phyloP scores from a whole-genome alignment of 2,888 invertebrate genomes.

The Schizaphis graminum region DNA sequence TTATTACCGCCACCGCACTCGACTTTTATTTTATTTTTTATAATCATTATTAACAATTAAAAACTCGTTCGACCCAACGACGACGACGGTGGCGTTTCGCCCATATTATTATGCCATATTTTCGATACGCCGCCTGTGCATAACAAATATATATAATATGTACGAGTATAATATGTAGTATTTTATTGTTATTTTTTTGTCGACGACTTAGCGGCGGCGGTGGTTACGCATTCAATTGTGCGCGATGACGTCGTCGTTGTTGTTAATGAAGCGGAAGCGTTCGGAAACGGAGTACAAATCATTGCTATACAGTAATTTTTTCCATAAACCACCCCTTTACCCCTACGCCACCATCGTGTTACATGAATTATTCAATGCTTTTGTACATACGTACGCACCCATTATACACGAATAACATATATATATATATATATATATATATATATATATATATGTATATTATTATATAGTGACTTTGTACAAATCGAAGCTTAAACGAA shows the following conservation, averaged over 20 bases:
- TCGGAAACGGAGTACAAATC: constrained; percentile 63
- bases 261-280: constrained; percentile 65
- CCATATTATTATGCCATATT: constrained; percentile 23
- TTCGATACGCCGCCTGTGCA: background rate
- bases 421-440: background rate
- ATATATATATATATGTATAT: background rate
- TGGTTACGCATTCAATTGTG: constrained; percentile 49
- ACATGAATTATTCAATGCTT: constrained; percentile 63
- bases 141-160: constrained; percentile 13
- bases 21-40: constrained; percentile 13
- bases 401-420: background rate
- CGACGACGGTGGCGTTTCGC: background rate
- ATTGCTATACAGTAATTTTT: constrained; percentile 50
- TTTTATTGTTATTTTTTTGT: constrained; percentile 33
- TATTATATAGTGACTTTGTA: constrained; percentile 15
- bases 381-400: constrained; percentile 28
- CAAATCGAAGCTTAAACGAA: constrained; percentile 51
- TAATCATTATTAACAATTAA: constrained; percentile 54
- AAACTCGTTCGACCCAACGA: constrained; percentile 48
- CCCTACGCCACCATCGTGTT: background rate
- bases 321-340: constrained; percentile 31
- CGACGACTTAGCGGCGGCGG: constrained; percentile 41
- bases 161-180: constrained; percentile 2
- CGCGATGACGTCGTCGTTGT: constrained; percentile 59
- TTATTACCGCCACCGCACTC: constrained; percentile 50